phyloP scores from a whole-genome alignment of 2,888 invertebrate species.

The Rugalucina vietnamica region DNA sequence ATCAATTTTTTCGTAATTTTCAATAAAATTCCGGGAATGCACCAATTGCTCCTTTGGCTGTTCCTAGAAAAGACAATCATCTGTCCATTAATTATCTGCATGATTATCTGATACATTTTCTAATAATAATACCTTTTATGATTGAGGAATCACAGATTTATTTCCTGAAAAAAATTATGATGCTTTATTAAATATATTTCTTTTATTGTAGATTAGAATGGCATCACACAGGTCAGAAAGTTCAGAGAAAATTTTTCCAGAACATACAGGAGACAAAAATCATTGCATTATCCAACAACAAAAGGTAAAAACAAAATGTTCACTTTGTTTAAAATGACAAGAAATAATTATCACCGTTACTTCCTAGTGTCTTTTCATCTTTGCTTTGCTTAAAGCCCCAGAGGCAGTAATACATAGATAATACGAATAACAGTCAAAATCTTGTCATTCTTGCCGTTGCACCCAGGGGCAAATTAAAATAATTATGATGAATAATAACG shows the following conservation, averaged over 20 bases:
- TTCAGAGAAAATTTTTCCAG: neutral
- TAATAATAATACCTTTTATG: neutral
- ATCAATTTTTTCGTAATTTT: neutral
- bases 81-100: neutral
- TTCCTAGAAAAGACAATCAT: neutral
- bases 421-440: conserved; percentile 17
- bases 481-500: conserved; percentile 65
- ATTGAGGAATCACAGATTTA: neutral
- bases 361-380: conserved; percentile 39
- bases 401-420: conserved; percentile 10
- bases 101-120: too few species aligned
- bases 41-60: neutral
- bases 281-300: neutral
- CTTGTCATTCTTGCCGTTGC: conserved; percentile 1
- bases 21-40: neutral
- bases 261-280: neutral
- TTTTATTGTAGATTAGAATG: neutral
- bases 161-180: neutral
- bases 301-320: neutral
- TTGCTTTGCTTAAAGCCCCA: neutral
- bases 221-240: neutral
- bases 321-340: conserved; percentile 39
- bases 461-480: conserved; percentile 51
- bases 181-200: neutral
- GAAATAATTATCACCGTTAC: conserved; percentile 56